A percentile compares a stretch with the other conserved stretches of the same genome.
Evolutionary conservation across 2,888 invertebrate species (phyloP).

Genomic region (Heliconius aoede): DNA sequence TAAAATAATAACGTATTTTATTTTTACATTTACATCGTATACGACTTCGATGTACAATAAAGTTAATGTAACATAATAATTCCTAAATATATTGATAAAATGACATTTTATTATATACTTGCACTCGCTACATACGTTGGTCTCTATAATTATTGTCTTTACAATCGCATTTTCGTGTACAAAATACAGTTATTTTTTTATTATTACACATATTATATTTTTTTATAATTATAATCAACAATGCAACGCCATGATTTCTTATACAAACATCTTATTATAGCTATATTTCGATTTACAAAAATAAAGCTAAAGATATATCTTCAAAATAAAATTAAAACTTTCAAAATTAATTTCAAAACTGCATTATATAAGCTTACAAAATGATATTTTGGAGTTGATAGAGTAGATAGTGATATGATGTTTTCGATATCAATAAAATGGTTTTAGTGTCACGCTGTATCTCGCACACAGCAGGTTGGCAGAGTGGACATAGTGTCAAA

Average conservation of each 20-base stretch:
- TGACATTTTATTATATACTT: slow-evolving; percentile 33
- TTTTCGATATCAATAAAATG: slow-evolving; percentile 60
- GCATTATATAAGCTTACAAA: background rate
- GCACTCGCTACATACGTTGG: slow-evolving; percentile 56
- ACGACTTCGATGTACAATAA: slow-evolving; percentile 11
- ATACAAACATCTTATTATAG: slow-evolving; percentile 6
- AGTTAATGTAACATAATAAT: background rate
- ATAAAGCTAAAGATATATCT: slow-evolving; percentile 14
- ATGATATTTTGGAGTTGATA: slow-evolving; percentile 17
- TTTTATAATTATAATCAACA: slow-evolving; percentile 27
- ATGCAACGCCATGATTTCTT: slow-evolving; percentile 19
- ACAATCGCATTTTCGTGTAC: slow-evolving; percentile 65
- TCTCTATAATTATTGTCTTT: slow-evolving; percentile 67
- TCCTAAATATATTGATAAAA: background rate
- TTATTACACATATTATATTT: slow-evolving; percentile 26
- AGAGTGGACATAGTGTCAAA: too few relatives aligned
- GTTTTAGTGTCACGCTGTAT: too few relatives aligned
- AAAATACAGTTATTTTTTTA: slow-evolving; percentile 49
- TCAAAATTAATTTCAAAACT: background rate
- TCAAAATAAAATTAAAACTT: slow-evolving; percentile 19
- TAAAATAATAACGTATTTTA: background rate
- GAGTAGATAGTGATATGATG: slow-evolving; percentile 66
- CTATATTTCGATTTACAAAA: slow-evolving; percentile 7
- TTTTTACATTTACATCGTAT: slow-evolving; percentile 15
- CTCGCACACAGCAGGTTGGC: too few relatives aligned